phyloP scores from a whole-genome alignment of 2,113 vertebrate genomes.

The Trichechus manatus region DNA sequence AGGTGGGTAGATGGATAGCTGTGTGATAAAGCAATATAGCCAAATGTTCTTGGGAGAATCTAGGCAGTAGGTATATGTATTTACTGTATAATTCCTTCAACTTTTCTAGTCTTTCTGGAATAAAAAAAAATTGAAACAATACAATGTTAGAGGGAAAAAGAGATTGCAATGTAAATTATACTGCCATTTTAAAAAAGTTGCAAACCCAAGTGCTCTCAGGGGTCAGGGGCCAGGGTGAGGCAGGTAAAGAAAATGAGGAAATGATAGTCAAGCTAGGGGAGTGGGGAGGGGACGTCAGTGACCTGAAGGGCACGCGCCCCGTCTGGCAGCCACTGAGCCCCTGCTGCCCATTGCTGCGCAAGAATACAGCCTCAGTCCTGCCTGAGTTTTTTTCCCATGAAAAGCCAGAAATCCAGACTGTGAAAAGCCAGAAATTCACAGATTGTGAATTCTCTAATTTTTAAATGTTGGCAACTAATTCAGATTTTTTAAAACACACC shows the following conservation, averaged over 20 bases:
- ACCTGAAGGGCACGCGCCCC: not conserved
- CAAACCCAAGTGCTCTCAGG: not conserved
- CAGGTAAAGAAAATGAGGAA: not conserved
- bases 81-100: not conserved
- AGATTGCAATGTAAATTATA: not conserved
- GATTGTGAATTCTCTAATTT: not conserved
- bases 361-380: not conserved
- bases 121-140: not conserved
- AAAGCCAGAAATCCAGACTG: not conserved
- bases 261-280: not conserved
- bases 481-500: not conserved
- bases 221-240: not conserved
- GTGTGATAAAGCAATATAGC: not conserved
- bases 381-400: not conserved
- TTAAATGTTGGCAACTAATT: not conserved
- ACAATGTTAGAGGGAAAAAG: not conserved
- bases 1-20: not conserved
- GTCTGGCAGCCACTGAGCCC: not conserved
- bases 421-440: not conserved
- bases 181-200: not conserved
- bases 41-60: not conserved
- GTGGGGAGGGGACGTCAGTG: rapidly evolving
- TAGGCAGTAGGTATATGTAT: not conserved
- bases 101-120: not conserved
- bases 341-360: not conserved